These are phyloP conservation scores for Pseudoips prasinana DNA, from an alignment of 2,888 invertebrate species.

Conservation along the genomic window DNA sequence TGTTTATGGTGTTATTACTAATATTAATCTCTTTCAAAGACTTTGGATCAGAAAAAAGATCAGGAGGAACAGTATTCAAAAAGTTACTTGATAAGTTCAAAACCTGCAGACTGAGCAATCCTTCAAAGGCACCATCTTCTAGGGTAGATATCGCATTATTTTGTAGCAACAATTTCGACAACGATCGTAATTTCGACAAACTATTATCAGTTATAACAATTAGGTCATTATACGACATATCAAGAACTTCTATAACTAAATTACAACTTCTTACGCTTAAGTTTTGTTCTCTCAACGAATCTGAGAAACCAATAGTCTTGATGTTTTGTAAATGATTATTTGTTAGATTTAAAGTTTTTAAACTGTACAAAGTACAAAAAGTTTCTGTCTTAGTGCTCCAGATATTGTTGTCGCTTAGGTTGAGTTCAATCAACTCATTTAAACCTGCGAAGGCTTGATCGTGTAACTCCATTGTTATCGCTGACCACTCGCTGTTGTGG, in stretches of 20 bases:
- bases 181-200: conserved; percentile 85
- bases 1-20: conserved; percentile 88
- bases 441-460: conserved; percentile 86
- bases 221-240: conserved; percentile 88
- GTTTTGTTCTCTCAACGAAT: conserved; percentile 82
- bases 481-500: conserved; percentile 90
- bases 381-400: conserved; percentile 88
- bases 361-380: conserved; percentile 87
- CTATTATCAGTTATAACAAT: conserved; percentile 86
- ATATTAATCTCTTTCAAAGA: conserved; percentile 86
- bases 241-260: conserved; percentile 85
- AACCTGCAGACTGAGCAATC: conserved; percentile 84
- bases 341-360: conserved; percentile 87
- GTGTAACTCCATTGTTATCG: conserved; percentile 88
- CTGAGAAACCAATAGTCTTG: conserved; percentile 87
- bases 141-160: conserved; percentile 89
- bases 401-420: conserved; percentile 89
- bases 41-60: conserved; percentile 86
- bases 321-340: conserved; percentile 90
- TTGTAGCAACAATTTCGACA: conserved; percentile 86
- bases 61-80: conserved; percentile 87
- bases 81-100: conserved; percentile 91
- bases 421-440: conserved; percentile 84
- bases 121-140: conserved; percentile 87
- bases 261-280: conserved; percentile 85